These are phyloP conservation scores for Lycocerus yunnanus DNA, from an alignment of 2,888 invertebrate species.

Conservation along the genomic window DNA sequence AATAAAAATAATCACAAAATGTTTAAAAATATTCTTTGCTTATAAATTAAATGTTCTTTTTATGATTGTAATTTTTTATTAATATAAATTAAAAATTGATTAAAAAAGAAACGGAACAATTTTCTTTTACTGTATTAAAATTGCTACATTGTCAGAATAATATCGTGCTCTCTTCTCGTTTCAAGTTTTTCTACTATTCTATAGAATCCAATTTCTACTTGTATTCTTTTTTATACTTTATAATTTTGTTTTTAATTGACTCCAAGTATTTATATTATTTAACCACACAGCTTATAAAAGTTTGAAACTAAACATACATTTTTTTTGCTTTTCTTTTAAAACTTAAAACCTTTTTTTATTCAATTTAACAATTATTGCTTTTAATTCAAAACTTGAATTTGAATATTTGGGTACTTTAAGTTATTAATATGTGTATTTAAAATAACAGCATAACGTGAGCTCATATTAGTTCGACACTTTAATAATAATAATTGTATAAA, in stretches of 20 bases:
- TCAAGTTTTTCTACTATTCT: neutral
- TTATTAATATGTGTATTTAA: neutral
- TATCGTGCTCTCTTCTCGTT: neutral
- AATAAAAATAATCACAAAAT: neutral
- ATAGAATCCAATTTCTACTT: neutral
- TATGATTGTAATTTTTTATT: neutral
- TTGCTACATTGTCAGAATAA: neutral
- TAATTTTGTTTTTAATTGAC: neutral
- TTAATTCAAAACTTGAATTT: neutral
- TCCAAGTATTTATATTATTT: neutral
- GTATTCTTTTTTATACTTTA: neutral
- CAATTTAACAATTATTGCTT: neutral
- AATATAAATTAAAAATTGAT: neutral
- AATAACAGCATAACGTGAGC: too few relatives aligned
- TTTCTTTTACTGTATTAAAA: neutral
- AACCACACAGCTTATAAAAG: neutral
- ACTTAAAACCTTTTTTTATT: neutral
- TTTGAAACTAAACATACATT: neutral
- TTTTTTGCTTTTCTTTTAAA: neutral
- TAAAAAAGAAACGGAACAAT: neutral
- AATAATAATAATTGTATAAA: too few relatives aligned
- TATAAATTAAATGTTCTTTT: neutral
- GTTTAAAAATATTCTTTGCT: neutral
- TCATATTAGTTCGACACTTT: too few relatives aligned
- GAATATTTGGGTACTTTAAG: neutral